Conservation (phyloP, 2,113 vertebrate species). For the Nothocercus julius region DNA sequence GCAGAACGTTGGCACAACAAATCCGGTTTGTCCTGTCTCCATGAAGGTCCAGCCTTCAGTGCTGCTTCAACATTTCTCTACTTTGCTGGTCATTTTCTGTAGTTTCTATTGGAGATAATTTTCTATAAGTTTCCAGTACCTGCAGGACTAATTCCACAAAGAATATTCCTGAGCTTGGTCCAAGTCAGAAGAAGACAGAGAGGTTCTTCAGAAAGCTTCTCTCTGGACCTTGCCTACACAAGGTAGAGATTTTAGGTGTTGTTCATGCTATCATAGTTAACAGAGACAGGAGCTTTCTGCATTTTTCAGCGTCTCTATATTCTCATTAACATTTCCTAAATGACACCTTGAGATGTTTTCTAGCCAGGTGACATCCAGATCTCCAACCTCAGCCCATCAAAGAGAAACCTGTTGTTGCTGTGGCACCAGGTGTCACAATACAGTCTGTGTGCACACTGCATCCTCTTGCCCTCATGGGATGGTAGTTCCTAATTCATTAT, state of each 20-base stretch:
- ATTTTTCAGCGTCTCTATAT: background rate
- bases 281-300: background rate
- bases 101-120: background rate
- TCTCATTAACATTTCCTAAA: background rate
- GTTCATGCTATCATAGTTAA: background rate
- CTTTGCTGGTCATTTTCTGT: background rate
- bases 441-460: rapidly evolving
- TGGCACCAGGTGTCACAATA: background rate
- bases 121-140: background rate
- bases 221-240: background rate
- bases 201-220: background rate
- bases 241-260: background rate
- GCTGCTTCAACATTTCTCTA: background rate
- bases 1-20: background rate
- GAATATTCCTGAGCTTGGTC: background rate
- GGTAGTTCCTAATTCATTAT: background rate
- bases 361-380: background rate
- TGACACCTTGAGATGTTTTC: background rate
- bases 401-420: background rate
- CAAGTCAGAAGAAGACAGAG: background rate
- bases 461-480: background rate
- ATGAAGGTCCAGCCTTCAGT: background rate
- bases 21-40: background rate
- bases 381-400: background rate
- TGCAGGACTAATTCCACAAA: background rate